Evolutionary conservation across 92 coral and sea anemone genomes (phyloP).

Genomic region (Umimayanthus chanpuru): DNA sequence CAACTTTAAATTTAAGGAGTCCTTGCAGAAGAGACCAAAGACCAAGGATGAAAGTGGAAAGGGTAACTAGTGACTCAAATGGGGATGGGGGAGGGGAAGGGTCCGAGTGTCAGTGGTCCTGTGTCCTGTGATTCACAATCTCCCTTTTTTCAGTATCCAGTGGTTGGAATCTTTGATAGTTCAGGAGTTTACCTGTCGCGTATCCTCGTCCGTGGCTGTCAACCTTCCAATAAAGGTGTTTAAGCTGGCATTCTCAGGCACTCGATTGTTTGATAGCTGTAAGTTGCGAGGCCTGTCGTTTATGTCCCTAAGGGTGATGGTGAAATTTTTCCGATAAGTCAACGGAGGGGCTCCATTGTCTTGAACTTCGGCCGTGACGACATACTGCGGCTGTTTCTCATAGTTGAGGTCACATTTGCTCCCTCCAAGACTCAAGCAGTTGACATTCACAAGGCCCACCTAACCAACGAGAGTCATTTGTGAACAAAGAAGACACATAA

Average conservation of each 20-base stretch:
- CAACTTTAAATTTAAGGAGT: too few species aligned
- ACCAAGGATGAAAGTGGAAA: too few species aligned
- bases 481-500: not conserved
- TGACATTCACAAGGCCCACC: conserved; percentile 77
- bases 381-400: conserved; percentile 63
- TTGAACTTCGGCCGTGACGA: conserved; percentile 69
- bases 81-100: too few species aligned
- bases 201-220: conserved; percentile 49
- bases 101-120: too few species aligned
- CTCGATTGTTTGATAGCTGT: conserved; percentile 69
- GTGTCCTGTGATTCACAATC: too few species aligned
- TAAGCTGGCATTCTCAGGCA: conserved; percentile 76
- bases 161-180: too few species aligned
- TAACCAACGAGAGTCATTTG: conserved; percentile 8
- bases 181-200: conserved; percentile 17
- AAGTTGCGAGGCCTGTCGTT: conserved; percentile 93
- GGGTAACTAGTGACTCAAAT: too few species aligned
- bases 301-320: conserved; percentile 69
- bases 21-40: too few species aligned
- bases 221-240: conserved; percentile 71
- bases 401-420: conserved; percentile 78
- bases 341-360: conserved; percentile 82
- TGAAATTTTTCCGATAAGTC: conserved; percentile 58
- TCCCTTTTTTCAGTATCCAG: too few species aligned
- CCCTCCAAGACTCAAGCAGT: conserved; percentile 85